Percentiles rank a stretch among this genome's conserved stretches.
Conservation (phyloP, 1,140 invertebrate species). For the Hyposmocoma kahamanoa region DNA sequence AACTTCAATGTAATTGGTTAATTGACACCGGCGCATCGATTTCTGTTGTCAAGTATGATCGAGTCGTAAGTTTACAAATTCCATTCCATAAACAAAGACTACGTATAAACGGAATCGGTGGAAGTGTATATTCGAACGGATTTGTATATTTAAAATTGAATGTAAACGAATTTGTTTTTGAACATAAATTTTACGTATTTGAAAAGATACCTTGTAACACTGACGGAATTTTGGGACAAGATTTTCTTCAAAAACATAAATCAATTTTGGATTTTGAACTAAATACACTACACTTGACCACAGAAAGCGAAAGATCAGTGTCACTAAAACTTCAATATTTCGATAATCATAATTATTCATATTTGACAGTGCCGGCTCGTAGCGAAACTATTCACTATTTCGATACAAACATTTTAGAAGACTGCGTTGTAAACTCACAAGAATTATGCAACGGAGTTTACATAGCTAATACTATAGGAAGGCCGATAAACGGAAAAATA, state of each 20-base stretch:
- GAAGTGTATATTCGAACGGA: neutral
- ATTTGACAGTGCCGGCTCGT: neutral
- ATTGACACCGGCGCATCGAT: neutral
- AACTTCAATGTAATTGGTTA: neutral
- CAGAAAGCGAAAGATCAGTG: neutral
- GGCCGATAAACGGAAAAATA: neutral
- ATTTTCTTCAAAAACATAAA: neutral
- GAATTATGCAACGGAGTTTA: neutral
- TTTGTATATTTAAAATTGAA: neutral
- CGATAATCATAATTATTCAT: neutral
- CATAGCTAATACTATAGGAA: neutral
- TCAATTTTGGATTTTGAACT: neutral
- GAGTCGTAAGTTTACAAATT: neutral
- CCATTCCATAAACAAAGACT: neutral
- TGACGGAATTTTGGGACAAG: neutral
- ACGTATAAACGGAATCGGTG: neutral
- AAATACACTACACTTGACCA: neutral
- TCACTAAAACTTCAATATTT: neutral
- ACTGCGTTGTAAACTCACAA: neutral
- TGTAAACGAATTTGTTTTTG: neutral
- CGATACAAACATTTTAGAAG: neutral
- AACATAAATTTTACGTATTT: slow-evolving; percentile 1
- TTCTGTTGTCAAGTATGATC: neutral
- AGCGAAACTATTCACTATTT: neutral
- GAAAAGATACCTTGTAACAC: neutral